phyloP scores from a whole-genome alignment of 37 sponge, comb jelly and placozoan species.

The Aplysina aerophoba region DNA sequence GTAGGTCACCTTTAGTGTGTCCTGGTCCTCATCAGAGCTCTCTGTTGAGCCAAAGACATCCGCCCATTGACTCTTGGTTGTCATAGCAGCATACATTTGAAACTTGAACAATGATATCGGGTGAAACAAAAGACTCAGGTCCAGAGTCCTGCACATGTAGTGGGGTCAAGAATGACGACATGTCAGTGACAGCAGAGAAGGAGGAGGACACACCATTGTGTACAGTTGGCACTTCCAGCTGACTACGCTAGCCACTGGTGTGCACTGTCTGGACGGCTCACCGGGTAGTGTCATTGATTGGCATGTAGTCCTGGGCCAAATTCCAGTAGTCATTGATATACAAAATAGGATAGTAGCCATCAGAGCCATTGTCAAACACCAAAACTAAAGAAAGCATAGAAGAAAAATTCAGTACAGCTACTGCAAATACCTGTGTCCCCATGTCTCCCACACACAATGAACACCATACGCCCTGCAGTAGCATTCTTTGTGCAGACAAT shows the following conservation, averaged over 20 bases:
- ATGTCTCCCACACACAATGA: no score
- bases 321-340: slow-evolving; percentile 98
- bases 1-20: slow-evolving; percentile 85
- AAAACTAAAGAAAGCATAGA: slow-evolving; percentile 45
- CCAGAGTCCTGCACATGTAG: slow-evolving; percentile 42
- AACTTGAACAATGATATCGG: slow-evolving; percentile 92
- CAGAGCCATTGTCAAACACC: slow-evolving; percentile 70
- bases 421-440: no score
- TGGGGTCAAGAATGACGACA: neutral
- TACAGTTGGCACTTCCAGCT: neutral
- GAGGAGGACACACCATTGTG: neutral
- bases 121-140: slow-evolving; percentile 62
- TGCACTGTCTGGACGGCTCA: slow-evolving; percentile 2
- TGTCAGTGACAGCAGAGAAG: neutral
- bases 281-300: slow-evolving; percentile 90
- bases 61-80: slow-evolving; percentile 76
- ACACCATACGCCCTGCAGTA: no score
- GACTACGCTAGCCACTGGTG: neutral
- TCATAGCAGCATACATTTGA: slow-evolving; percentile 92
- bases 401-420: no score
- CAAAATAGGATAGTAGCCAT: slow-evolving; percentile 87
- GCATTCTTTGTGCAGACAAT: no score
- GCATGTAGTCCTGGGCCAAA: slow-evolving; percentile 88
- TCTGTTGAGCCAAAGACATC: slow-evolving; percentile 56
- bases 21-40: slow-evolving; percentile 92